Percentiles rank a stretch among this genome's conserved stretches.
These are phyloP conservation scores for Probaryconus sp. DNA, from an alignment of 1,140 invertebrate genomes.

Conservation along the genomic window DNA sequence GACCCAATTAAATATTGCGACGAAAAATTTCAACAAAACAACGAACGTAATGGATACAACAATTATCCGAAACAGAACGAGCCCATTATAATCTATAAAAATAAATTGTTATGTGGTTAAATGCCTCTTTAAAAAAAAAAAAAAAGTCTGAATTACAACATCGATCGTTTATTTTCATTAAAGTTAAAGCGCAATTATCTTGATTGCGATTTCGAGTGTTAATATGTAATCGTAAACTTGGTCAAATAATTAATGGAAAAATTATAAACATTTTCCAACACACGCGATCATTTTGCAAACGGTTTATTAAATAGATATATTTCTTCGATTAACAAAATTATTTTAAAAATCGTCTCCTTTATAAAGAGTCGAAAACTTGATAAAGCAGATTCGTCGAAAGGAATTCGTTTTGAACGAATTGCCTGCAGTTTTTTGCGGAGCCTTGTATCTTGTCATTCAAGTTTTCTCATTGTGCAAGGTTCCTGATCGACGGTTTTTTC, in stretches of 20 bases:
- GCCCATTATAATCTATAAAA: conserved; percentile 14
- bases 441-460: conserved; percentile 37
- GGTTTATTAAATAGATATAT: conserved; percentile 6
- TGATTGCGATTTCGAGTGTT: neutral
- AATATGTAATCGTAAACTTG: conserved; percentile 17
- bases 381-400: too few species aligned
- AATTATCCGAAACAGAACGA: conserved; percentile 19
- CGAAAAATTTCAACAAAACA: conserved; percentile 12
- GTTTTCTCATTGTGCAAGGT: conserved; percentile 40
- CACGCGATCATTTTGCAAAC: conserved; percentile 7
- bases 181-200: conserved; percentile 24
- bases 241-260: conserved; percentile 23
- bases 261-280: too few species aligned
- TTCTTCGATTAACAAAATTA: too few species aligned
- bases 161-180: conserved; percentile 9
- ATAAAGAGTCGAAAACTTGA: too few species aligned
- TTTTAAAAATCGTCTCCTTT: too few species aligned
- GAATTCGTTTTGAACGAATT: too few species aligned
- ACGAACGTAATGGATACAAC: conserved; percentile 17
- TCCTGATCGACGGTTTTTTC: conserved; percentile 55
- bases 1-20: too few species aligned
- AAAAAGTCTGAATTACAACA: conserved; percentile 6
- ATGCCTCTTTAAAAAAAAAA: too few species aligned
- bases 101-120: conserved; percentile 13
- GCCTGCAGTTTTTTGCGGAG: conserved; percentile 22